Evolutionary conservation across 2,113 vertebrate genomes (phyloP), one percentile per base, ranked within the genome.

Genomic region (Psettodes erumei): DNA sequence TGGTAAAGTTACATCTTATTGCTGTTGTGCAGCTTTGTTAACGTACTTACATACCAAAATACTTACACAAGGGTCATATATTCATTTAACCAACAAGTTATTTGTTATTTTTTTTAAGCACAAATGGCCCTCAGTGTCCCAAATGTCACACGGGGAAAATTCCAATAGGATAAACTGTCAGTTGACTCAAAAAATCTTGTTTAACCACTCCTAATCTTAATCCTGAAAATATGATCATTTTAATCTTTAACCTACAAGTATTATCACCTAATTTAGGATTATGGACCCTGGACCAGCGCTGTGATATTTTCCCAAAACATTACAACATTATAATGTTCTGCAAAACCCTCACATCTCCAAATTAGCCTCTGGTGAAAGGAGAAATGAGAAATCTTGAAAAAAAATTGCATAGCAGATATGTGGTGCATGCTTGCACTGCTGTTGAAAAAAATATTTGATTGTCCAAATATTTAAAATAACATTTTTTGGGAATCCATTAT

Each of bases 91-190:
- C 40, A 55, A 59, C 54, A 77, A 21, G 37, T 70, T n/a, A n/a
- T n/a, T n/a, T n/a, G n/a, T n/a, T n/a, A n/a, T n/a, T n/a, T n/a
- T n/a, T 60, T 40, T 23, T 47, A 67, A 50, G 0, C 58, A 77
- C 45, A 71, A 68, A 66, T 3, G 18, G 38, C 40, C n/a, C 19
- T 83, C 32, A 66, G 62, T 58, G 4, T 60, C 23, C 32, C 9
- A 76, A 47, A 77, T 27, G 35, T 84, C 74, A 81, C 83, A 88
- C 12, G 21, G 56, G 61, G 30, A 54, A 63, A 82, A 88, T 89
- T 86, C 86, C 80, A 53, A 16, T 19, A 83, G 88, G 84, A 89
- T 90, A 81, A 86, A 80, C 62, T 67, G 9, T 81, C 43, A 65
- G 55, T 82, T 45, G 56, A 79, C 54, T 77, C 21, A 45, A 83